These are phyloP conservation scores for Tribolium madens DNA, from an alignment of 1,140 invertebrate species.

Conservation along the genomic window DNA sequence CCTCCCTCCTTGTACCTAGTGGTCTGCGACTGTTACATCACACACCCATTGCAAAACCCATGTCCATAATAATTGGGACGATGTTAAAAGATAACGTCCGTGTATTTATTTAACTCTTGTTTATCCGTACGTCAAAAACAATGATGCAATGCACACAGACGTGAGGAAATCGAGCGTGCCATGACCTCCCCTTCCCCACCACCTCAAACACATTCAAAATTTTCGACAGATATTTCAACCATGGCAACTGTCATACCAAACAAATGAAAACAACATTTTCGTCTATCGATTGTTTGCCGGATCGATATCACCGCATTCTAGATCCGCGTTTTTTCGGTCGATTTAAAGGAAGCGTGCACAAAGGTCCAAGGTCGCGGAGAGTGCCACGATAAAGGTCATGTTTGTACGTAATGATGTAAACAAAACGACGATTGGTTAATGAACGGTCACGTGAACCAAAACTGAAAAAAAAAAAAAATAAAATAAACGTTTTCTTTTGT, in stretches of 20 bases:
- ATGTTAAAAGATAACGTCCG: constrained; percentile 10
- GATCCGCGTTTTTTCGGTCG: neutral
- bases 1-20: too few species aligned
- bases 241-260: constrained; percentile 26
- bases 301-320: constrained; percentile 10
- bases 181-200: neutral
- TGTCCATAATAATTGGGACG: constrained; percentile 24
- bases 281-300: neutral
- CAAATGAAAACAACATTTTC: neutral
- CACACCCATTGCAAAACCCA: neutral
- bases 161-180: constrained; percentile 13
- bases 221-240: constrained; percentile 10
- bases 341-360: constrained; percentile 9
- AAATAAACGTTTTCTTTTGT: too few species aligned
- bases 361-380: constrained; percentile 27
- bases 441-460: neutral
- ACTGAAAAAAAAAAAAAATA: neutral
- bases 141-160: constrained; percentile 7
- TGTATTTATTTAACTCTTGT: constrained; percentile 10
- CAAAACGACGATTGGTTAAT: neutral
- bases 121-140: constrained; percentile 16
- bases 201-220: neutral
- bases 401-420: constrained; percentile 6
- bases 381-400: constrained; percentile 31
- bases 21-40: constrained; percentile 1